These are phyloP conservation scores for Synodontis membranacea DNA, from an alignment of 2,113 vertebrate genomes.

Conservation along the genomic window DNA sequence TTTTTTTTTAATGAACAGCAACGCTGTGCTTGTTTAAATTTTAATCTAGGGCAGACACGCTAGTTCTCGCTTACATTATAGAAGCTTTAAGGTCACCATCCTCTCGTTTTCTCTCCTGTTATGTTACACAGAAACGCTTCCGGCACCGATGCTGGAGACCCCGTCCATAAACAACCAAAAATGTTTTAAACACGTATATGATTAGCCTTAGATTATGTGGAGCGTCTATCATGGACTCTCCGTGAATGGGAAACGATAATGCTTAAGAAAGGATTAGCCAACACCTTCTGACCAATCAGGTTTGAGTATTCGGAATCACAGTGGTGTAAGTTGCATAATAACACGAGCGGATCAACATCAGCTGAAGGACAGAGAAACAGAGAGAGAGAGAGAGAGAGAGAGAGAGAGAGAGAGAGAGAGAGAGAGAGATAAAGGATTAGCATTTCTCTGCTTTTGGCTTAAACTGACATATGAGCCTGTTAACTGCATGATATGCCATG, in stretches of 20 bases:
- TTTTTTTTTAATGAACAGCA: not conserved
- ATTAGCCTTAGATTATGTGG: not conserved
- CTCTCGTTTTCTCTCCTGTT: not conserved
- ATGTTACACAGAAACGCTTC: not conserved
- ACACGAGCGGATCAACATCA: not conserved
- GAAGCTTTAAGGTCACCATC: not conserved
- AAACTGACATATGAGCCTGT: conserved; percentile 26
- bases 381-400: not conserved
- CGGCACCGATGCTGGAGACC: not conserved
- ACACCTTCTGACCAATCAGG: not conserved
- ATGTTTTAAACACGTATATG: not conserved
- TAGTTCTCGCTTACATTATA: not conserved
- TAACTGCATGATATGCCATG: conserved; percentile 31
- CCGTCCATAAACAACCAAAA: not conserved
- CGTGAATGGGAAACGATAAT: not conserved
- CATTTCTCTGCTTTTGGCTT: conserved; percentile 7
- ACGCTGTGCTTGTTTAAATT: not conserved
- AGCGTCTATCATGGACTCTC: not conserved
- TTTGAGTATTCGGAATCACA: not conserved
- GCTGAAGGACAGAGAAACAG: not conserved
- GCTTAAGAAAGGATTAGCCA: not conserved
- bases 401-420: not conserved
- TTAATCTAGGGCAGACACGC: not conserved
- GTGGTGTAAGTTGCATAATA: not conserved
- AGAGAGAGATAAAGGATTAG: conserved; percentile 6